Percentiles rank a stretch among this genome's conserved stretches.
Evolutionary conservation across 1,140 invertebrate species (phyloP).

Genomic region (Eriosoma lanigerum): DNA sequence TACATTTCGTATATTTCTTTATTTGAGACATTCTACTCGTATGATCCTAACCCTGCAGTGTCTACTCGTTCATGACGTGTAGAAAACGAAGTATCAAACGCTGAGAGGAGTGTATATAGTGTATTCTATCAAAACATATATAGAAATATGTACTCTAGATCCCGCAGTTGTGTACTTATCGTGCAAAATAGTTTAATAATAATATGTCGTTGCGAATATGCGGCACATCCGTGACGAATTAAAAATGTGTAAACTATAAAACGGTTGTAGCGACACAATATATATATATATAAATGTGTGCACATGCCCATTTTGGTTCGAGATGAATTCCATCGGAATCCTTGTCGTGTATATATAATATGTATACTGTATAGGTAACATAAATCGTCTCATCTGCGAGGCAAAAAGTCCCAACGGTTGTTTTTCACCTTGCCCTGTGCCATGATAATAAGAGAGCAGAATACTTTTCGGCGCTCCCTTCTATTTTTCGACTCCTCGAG

Average conservation of each 20-base stretch:
- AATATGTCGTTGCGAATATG: no score
- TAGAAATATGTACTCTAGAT: no score
- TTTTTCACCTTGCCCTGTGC: conserved; percentile 41
- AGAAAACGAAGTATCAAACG: no score
- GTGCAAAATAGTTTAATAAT: neutral
- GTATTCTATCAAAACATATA: neutral
- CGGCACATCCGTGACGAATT: neutral
- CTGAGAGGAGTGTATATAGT: neutral
- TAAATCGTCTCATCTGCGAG: conserved; percentile 29
- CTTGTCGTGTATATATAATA: no score
- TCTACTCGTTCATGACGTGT: no score
- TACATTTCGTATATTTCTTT: no score
- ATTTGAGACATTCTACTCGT: no score
- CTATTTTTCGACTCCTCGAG: conserved; percentile 37
- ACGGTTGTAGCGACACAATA: neutral
- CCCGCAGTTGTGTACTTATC: neutral
- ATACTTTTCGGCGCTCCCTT: conserved; percentile 10
- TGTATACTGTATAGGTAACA: neutral
- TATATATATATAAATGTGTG: neutral
- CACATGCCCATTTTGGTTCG: neutral
- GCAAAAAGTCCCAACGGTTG: conserved; percentile 32
- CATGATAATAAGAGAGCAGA: neutral
- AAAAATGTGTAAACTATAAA: neutral
- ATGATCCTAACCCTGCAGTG: no score
- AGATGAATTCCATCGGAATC: no score